Evolutionary conservation across 1,140 invertebrate species (phyloP), one percentile per base, ranked within the genome.

Genomic region (Drosophila quadrilineata): DNA sequence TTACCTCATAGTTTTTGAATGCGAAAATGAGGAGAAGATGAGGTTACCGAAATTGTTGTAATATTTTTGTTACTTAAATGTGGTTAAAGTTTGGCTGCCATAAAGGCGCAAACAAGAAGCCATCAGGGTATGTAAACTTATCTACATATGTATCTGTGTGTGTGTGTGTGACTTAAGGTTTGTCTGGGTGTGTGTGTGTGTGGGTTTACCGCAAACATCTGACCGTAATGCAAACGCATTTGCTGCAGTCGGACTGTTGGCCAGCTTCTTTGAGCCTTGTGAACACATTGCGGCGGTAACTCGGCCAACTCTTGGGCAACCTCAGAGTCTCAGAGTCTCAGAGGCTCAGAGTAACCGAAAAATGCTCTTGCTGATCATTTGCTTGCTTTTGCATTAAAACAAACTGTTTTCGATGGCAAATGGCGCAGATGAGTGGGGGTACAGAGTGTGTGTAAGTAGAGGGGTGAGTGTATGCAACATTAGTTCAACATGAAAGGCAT

Each of bases 11-110:
- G n/a, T n/a, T n/a, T n/a, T n/a, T n/a, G 12, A 29, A 24, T 22
- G 6, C 26, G 31, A 26, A n/a, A 14, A 3, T 3, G 10, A 3
- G 22, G 12, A 50, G 43, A 31, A 38, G 31, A 26, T 79, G 65
- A 66, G 75, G 75, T 74, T 43, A 52, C 49, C 48, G 59, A 65
- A 72, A 82, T 82, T 82, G 77, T 82, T 76, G 77, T 82, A 82
- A 82, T 84, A 84, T 84, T 82, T 82, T 84, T 84, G 77, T 82
- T 84, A 77, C 73, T 63, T 77, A 82, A 82, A 82, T 82, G 77
- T 82, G 77, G 77, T 76, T 69, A 82, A 82, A 84, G 58, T 82
- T 82, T 84, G 77, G 56, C 79, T 84, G 77, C 77, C 77, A 82
- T 84, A 84, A 82, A 82, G 77, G 77, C 77, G 77, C 77, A 82